A percentile compares a stretch with the other conserved stretches of the same genome.
Conservation (phyloP, 2,888 invertebrate species). For the Polymixis flavicincta region DNA sequence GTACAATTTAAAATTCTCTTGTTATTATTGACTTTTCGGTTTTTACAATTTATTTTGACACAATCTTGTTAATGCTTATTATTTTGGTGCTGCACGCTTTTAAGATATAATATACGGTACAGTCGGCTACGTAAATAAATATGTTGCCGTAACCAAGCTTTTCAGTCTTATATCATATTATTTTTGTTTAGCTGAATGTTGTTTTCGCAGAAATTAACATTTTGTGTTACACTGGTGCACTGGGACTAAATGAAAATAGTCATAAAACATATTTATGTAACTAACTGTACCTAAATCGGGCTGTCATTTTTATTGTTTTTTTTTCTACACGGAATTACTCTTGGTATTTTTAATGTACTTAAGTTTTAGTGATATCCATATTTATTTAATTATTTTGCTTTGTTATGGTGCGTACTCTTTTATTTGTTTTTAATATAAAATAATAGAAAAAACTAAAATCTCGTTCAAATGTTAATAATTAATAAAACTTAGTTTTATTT, state of each 20-base stretch:
- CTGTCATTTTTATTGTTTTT: slow-evolving; percentile 15
- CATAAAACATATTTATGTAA: slow-evolving; percentile 3
- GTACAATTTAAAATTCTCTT: slow-evolving; percentile 63
- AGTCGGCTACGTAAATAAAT: slow-evolving; percentile 20
- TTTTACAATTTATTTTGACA: slow-evolving; percentile 31
- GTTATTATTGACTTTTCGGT: slow-evolving; percentile 26
- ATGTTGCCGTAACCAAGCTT: background rate
- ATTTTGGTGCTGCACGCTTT: slow-evolving; percentile 26
- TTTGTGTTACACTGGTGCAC: background rate
- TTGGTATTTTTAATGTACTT: slow-evolving; percentile 61
- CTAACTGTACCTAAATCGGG: slow-evolving; percentile 30
- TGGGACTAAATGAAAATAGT: background rate
- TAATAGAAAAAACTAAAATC: slow-evolving; percentile 54
- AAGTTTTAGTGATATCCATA: slow-evolving; percentile 47
- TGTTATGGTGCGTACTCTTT: slow-evolving; percentile 54
- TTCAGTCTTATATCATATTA: background rate
- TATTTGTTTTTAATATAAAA: slow-evolving; percentile 37
- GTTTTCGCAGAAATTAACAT: background rate
- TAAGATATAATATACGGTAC: slow-evolving; percentile 12
- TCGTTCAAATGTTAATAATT: slow-evolving; percentile 65
- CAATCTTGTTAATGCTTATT: slow-evolving; percentile 18
- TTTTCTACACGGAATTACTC: slow-evolving; percentile 31
- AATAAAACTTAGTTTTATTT: slow-evolving; percentile 57
- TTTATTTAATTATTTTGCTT: slow-evolving; percentile 46
- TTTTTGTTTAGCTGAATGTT: background rate